These are phyloP conservation scores for Girardinus metallicus DNA, from an alignment of 2,797 vertebrate species.

Conservation along the genomic window DNA sequence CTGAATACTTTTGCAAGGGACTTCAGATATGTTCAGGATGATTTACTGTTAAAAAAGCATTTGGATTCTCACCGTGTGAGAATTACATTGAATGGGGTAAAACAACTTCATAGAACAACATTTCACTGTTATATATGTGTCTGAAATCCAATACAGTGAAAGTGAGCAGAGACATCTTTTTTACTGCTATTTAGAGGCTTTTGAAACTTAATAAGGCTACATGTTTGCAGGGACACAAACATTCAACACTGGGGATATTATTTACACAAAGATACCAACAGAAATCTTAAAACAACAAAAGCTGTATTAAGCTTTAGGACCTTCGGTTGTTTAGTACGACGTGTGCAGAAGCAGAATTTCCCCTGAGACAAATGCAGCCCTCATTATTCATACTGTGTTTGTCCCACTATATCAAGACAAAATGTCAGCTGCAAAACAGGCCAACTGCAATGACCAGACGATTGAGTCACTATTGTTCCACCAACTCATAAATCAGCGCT, in stretches of 20 bases:
- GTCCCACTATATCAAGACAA: neutral
- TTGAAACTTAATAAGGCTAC: neutral
- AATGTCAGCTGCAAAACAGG: slow-evolving; percentile 2
- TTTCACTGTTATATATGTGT: neutral
- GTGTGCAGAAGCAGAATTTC: neutral
- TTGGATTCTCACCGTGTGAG: neutral
- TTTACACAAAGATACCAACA: slow-evolving; percentile 1
- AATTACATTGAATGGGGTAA: neutral
- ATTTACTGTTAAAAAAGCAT: neutral
- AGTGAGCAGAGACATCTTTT: neutral
- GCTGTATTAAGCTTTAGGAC: neutral
- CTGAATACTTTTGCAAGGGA: neutral
- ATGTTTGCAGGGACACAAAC: neutral
- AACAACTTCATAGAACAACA: neutral
- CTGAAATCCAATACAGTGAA: neutral
- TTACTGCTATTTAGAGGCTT: slow-evolving; percentile 1
- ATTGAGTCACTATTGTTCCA: neutral
- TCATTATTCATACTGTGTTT: neutral
- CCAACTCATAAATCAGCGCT: neutral
- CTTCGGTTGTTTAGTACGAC: neutral
- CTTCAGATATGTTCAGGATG: neutral
- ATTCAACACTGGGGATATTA: neutral
- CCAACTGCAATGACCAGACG: neutral
- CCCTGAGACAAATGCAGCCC: slow-evolving; percentile 1
- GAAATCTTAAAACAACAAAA: slow-evolving; percentile 5